phyloP scores from a whole-genome alignment of 2,888 invertebrate genomes.

The Entomobrya proxima region DNA sequence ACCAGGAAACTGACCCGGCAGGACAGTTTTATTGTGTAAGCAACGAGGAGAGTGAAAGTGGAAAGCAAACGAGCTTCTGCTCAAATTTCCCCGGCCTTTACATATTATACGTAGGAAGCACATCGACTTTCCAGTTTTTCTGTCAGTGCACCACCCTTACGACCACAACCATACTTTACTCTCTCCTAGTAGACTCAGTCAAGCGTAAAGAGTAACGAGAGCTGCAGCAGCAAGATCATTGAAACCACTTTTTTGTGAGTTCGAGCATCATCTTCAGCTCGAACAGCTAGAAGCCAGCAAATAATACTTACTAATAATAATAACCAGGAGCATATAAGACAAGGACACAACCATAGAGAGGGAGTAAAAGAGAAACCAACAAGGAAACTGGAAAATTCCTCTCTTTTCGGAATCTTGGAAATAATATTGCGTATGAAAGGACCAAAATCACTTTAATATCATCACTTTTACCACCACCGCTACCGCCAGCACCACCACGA shows the following conservation, averaged over 20 bases:
- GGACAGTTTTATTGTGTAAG: constrained; percentile 73
- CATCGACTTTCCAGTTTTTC: not conserved
- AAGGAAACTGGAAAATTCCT: constrained; percentile 25
- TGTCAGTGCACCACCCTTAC: constrained; percentile 11
- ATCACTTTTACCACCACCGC: not conserved
- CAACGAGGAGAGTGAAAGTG: not conserved
- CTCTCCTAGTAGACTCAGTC: not conserved
- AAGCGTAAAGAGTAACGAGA: constrained; percentile 45
- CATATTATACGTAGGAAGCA: not conserved
- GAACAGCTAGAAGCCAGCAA: constrained; percentile 29
- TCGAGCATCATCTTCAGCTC: constrained; percentile 22
- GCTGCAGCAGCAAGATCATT: constrained; percentile 32
- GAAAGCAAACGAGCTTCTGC: constrained; percentile 13
- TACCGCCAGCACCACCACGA: not conserved
- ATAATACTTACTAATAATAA: constrained; percentile 41
- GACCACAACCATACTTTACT: constrained; percentile 6
- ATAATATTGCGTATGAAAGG: constrained; percentile 41
- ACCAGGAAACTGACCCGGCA: constrained; percentile 73
- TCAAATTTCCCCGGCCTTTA: constrained; percentile 37
- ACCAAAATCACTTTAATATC: constrained; percentile 50
- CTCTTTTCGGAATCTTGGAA: constrained; percentile 8
- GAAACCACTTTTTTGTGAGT: constrained; percentile 24
- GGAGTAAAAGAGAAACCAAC: not conserved
- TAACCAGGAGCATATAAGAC: not conserved
- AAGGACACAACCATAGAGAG: not conserved